Base-by-base conservation (phyloP, 1,140 invertebrate genomes). In the Nebria ingens region DNA sequence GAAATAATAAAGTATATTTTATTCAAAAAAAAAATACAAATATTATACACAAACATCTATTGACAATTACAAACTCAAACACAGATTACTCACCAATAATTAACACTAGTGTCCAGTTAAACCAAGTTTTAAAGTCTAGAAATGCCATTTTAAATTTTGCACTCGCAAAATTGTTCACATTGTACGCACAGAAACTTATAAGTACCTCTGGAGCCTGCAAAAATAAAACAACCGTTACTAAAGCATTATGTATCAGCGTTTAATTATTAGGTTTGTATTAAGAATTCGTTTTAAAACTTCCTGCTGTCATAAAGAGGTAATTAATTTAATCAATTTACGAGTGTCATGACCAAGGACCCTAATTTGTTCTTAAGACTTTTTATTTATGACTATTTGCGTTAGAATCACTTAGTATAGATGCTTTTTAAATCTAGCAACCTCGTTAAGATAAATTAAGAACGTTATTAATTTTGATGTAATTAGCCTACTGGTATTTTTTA, bases 311-410 rank as follows among this genome's bases (percentile, higher is more conserved):
- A 11, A 17, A n/a, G 3, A 4, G 4, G 40, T 17, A 45, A 45
- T 45, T 45, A 45, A 12, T 17, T 4, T 45, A 45, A 45, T 45
- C 40, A 45, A 45, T 45, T 45, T 45, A 45, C 17, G 40, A 4
- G 40, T 45, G 40, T 45, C 40, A 45, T 17, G 40, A 17, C 40
- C 40, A 45, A 45, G 40, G 40, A 9, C 40, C 40, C 17, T n/a
- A n/a, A n/a, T n/a, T n/a, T n/a, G n/a, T n/a, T n/a, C n/a, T n/a
- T n/a, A n/a, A n/a, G n/a, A n/a, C n/a, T n/a, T n/a, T n/a, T n/a
- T n/a, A n/a, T n/a, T n/a, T 29, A 29, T 29, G 13, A 29, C 13
- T 4, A 6, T 29, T 29, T 29, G 25, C 25, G 13, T 29, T 29
- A 29, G 4, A 13, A 29, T 29, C 13, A 29, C 25, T 29, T 29